A percentile compares a stretch with the other conserved stretches of the same genome.
phyloP scores from a whole-genome alignment of 1,140 invertebrate genomes.

The Gryon sp. region DNA sequence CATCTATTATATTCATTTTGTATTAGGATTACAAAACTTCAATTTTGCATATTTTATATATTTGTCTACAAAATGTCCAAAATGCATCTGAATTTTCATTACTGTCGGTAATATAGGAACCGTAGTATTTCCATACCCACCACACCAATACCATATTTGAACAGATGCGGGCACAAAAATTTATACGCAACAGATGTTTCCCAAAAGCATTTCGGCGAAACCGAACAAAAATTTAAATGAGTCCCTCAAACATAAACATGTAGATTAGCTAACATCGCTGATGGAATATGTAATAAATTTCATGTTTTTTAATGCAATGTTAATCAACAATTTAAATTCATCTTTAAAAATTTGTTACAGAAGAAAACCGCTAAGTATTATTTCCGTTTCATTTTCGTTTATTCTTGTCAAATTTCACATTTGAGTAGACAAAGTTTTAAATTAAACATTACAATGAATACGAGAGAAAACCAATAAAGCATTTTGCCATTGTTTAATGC shows the following conservation, averaged over 20 bases:
- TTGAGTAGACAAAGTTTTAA: constrained; percentile 10
- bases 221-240: constrained; percentile 52
- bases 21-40: too few species aligned
- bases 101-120: neutral
- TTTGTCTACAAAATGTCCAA: too few species aligned
- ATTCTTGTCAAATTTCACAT: neutral
- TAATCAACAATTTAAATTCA: constrained; percentile 48
- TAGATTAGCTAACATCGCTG: constrained; percentile 42
- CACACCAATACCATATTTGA: constrained; percentile 22
- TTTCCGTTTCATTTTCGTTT: too few species aligned
- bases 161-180: constrained; percentile 34
- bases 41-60: too few species aligned
- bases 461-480: neutral
- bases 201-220: constrained; percentile 16
- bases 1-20: too few species aligned
- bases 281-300: constrained; percentile 53
- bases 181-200: constrained; percentile 45
- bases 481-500: constrained; percentile 21
- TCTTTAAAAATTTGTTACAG: neutral
- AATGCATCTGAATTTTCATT: neutral
- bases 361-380: too few species aligned
- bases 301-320: constrained; percentile 49
- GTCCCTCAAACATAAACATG: constrained; percentile 43
- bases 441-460: constrained; percentile 2
- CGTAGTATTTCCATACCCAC: neutral